Conservation (phyloP, 2,888 invertebrate genomes). For the Orchestes rusci region DNA sequence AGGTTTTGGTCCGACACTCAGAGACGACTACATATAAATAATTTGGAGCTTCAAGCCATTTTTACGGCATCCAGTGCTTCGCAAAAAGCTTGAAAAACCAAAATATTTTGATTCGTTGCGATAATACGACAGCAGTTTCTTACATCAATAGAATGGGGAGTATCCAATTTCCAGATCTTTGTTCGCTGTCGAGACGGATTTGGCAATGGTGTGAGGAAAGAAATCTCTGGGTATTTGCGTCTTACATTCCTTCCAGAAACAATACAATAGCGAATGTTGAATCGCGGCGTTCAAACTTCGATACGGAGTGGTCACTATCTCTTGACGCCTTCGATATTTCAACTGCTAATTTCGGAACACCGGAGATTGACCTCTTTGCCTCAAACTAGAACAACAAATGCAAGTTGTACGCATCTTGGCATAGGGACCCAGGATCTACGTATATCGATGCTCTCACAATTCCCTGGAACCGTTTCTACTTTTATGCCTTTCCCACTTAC, state of each 20-base stretch:
- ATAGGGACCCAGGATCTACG: constrained; percentile 25
- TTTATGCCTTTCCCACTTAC: constrained; percentile 34
- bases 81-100: constrained; percentile 8
- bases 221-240: constrained; percentile 24
- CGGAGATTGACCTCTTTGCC: constrained; percentile 30
- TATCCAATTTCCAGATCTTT: constrained; percentile 23
- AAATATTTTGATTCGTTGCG: constrained; percentile 25
- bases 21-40: background rate
- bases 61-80: constrained; percentile 1
- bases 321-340: constrained; percentile 2
- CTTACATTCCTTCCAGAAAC: constrained; percentile 23
- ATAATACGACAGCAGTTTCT: constrained; percentile 27
- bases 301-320: constrained; percentile 25
- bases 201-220: constrained; percentile 28
- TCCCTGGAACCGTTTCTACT: constrained; percentile 18
- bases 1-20: constrained; percentile 2
- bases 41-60: background rate
- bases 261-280: constrained; percentile 22
- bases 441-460: constrained; percentile 31
- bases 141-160: constrained; percentile 28
- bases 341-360: constrained; percentile 15
- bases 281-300: constrained; percentile 10
- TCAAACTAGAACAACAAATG: constrained; percentile 29
- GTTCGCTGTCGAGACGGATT: constrained; percentile 26
- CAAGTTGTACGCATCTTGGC: constrained; percentile 28